Evolutionary conservation across 2,797 vertebrate genomes (phyloP), one percentile per base, ranked within the genome.

Genomic region (Darevskia mixta): DNA sequence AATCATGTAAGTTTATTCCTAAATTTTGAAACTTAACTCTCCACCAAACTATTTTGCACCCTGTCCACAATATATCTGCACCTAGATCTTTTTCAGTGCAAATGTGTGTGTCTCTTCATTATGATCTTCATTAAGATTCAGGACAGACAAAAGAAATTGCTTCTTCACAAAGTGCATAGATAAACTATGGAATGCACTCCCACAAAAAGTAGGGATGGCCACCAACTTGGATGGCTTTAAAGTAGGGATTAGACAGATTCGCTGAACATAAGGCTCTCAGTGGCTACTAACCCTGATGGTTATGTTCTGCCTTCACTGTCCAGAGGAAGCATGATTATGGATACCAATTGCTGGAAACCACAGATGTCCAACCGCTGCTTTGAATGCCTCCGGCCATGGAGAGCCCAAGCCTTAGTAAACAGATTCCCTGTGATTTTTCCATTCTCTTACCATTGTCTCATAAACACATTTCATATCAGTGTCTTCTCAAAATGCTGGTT

Each of bases 1-100:
- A 97, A 79, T 96, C 97, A n/a, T 97, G 99, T 99, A 95, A 89
- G 98, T 96, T 81, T 90, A 76, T 85, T 67, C 18, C 41, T 20
- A 20, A 75, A 11, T 76, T 81, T 13, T 67, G 1, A 0, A 0
- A 43, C 58, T 61, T 91, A 83, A 89, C 88, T 6, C 0, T 4
- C 55, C 35, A 32, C 88, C 49, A 45, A 38, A 23, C 15, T 81
- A 18, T 45, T 90, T 83, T 91, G 81, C 35, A 71, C 32, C 25
- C 23, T 76, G 43, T 61, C 4, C 23, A 81, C 29, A 75, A 3
- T 73, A 58, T 58, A 38, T 4, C 7, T 58, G 18, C 15, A 23
- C 4, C 3, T 43, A 71, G 32, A 71, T 35, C 41, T 79, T 9
- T 83, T 13, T 29, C 32, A 75, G 23, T 67, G 15, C 18, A n/a